Conservation (phyloP, 2,113 vertebrate genomes). For the Plectropomus leopardus region DNA sequence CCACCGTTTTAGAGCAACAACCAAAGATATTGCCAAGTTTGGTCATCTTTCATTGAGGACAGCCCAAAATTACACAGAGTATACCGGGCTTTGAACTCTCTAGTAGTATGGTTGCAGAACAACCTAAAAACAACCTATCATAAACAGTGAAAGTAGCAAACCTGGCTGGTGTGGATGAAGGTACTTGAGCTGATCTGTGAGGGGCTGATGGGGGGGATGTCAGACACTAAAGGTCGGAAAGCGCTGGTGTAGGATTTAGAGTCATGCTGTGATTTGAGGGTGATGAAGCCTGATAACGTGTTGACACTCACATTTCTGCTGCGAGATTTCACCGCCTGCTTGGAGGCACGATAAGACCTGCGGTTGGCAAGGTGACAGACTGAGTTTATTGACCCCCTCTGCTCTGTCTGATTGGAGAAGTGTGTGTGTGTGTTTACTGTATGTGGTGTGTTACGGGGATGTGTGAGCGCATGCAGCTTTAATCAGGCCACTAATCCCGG, state of each 20-base stretch:
- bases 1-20: too few species aligned
- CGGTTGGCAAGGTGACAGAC: conserved; percentile 72
- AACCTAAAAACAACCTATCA: too few species aligned
- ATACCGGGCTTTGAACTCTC: too few species aligned
- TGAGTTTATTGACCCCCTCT: conserved; percentile 55
- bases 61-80: too few species aligned
- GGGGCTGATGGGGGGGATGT: not conserved
- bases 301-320: conserved; percentile 68
- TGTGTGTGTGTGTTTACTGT: conserved; percentile 45
- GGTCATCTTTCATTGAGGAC: too few species aligned
- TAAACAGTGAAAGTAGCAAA: too few species aligned
- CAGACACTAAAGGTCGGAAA: not conserved
- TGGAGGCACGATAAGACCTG: conserved; percentile 50
- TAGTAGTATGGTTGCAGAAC: too few species aligned
- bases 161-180: not conserved
- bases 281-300: conserved; percentile 66
- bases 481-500: conserved; percentile 69
- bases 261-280: conserved; percentile 41
- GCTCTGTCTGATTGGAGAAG: conserved; percentile 55
- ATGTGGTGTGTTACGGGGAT: conserved; percentile 30
- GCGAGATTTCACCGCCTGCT: conserved; percentile 42
- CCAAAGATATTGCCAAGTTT: too few species aligned
- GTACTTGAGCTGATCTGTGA: not conserved
- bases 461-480: conserved; percentile 59
- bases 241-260: not conserved